These are phyloP conservation scores for Andrena chrysosceles DNA, from an alignment of 2,888 invertebrate species.

Conservation along the genomic window DNA sequence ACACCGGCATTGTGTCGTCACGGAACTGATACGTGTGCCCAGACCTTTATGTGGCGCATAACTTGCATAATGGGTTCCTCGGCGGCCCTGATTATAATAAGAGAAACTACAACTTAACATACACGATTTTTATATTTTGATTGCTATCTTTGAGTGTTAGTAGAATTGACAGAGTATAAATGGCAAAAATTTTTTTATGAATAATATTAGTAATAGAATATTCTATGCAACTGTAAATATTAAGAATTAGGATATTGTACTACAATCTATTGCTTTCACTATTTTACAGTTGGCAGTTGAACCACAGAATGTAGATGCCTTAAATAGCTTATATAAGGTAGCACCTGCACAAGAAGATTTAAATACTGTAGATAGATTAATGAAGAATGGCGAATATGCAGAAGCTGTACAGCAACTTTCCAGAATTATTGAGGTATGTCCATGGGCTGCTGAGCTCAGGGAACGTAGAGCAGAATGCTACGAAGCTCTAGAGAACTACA, in stretches of 20 bases:
- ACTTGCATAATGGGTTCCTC: too few species aligned
- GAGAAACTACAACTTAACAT: too few species aligned
- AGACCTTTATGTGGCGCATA: too few species aligned
- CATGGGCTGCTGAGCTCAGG: constrained; percentile 94
- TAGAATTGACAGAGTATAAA: too few species aligned
- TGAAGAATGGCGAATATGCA: constrained; percentile 86
- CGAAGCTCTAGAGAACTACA: constrained; percentile 90
- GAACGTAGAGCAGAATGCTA: constrained; percentile 95
- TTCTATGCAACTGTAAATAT: background rate
- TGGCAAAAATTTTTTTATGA: too few species aligned
- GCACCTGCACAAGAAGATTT: constrained; percentile 88
- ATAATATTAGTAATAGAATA: background rate
- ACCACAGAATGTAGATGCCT: constrained; percentile 91
- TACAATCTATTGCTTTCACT: background rate
- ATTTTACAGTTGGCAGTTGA: constrained; percentile 88
- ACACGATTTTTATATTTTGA: too few species aligned
- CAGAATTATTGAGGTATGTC: constrained; percentile 91
- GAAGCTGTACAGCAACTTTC: constrained; percentile 89
- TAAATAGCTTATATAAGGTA: constrained; percentile 89
- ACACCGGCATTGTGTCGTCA: too few species aligned
- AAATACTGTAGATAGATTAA: constrained; percentile 88
- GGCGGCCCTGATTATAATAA: too few species aligned
- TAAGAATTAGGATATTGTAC: background rate
- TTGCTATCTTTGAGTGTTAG: too few species aligned
- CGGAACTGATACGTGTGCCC: too few species aligned